A percentile compares a stretch with the other conserved stretches of the same genome.
Evolutionary conservation across 2,888 invertebrate species (phyloP).

Genomic region (Stegana nigrithorax): DNA sequence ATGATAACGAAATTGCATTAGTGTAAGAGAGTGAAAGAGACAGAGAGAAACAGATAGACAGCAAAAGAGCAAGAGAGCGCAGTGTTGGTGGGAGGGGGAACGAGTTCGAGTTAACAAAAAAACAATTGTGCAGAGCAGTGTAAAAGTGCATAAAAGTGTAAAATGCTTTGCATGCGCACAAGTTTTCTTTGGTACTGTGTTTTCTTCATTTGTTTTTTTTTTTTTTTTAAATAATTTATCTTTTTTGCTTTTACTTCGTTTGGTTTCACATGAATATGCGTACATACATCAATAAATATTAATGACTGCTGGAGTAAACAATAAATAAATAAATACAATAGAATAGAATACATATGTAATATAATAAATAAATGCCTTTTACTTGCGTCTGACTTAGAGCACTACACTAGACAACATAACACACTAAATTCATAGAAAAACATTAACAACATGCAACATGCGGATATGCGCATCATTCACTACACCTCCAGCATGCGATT

Average conservation of each 20-base stretch:
- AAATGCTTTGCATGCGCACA: background rate
- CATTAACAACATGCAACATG: background rate
- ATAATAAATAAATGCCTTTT: slow-evolving; percentile 15
- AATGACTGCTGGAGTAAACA: background rate
- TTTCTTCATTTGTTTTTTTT: slow-evolving; percentile 1
- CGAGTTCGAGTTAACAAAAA: background rate
- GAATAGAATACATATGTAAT: slow-evolving; percentile 2
- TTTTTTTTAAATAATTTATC: background rate
- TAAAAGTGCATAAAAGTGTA: background rate
- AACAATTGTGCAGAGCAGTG: background rate
- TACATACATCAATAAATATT: too few species aligned
- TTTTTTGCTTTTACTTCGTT: background rate
- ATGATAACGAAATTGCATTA: background rate
- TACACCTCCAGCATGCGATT: slow-evolving; percentile 53
- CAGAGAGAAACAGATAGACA: background rate
- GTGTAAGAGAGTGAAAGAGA: background rate
- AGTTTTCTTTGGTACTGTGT: too few species aligned
- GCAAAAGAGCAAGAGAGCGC: background rate
- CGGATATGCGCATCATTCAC: background rate
- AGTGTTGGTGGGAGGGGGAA: background rate
- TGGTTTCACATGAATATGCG: too few species aligned
- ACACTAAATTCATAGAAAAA: background rate
- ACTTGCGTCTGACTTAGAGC: background rate
- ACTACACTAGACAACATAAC: too few species aligned
- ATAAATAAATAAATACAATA: slow-evolving; percentile 6